Evolutionary conservation across 2,113 vertebrate genomes (phyloP).

Genomic region (Mugil cephalus): DNA sequence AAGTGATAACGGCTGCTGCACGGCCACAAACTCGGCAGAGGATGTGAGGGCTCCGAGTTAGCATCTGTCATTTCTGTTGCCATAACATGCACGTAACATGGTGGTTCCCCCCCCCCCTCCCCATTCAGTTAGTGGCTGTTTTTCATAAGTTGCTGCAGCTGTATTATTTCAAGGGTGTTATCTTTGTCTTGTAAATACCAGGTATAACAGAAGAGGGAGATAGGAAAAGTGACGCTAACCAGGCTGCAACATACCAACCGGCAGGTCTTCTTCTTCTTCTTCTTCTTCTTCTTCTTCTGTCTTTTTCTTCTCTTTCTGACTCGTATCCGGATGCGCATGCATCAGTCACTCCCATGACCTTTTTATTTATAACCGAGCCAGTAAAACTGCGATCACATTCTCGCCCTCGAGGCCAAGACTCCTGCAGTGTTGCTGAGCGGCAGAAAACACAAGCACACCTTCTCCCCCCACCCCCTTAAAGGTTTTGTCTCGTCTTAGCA

Average conservation of each 20-base stretch:
- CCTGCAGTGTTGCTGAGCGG: slow-evolving; percentile 12
- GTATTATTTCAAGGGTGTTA: slow-evolving; percentile 38
- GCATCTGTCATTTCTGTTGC: slow-evolving; percentile 66
- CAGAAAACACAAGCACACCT: slow-evolving; percentile 22
- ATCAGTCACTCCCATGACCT: slow-evolving; percentile 30
- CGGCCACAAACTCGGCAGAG: slow-evolving; percentile 27
- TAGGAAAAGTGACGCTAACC: slow-evolving; percentile 36
- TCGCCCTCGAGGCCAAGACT: slow-evolving; percentile 37
- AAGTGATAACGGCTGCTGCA: slow-evolving; percentile 37
- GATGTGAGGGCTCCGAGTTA: slow-evolving; percentile 31
- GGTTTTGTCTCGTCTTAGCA: slow-evolving; percentile 53
- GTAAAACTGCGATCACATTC: slow-evolving; percentile 55
- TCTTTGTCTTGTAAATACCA: slow-evolving; percentile 34
- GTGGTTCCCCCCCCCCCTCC: slow-evolving; percentile 44
- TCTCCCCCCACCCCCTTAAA: background rate
- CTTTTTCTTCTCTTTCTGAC: slow-evolving; percentile 8
- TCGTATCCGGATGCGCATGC: background rate
- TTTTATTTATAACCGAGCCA: slow-evolving; percentile 40
- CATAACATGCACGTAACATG: slow-evolving; percentile 52
- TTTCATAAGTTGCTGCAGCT: slow-evolving; percentile 52
- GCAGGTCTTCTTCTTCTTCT: background rate
- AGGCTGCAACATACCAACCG: slow-evolving; percentile 21
- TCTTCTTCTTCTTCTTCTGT: background rate
- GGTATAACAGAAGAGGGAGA: slow-evolving; percentile 6
- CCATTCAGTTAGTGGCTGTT: slow-evolving; percentile 30